A percentile compares a stretch with the other conserved stretches of the same genome.
These are phyloP conservation scores for Petrolisthes cinctipes DNA, from an alignment of 2,888 invertebrate genomes.

Conservation along the genomic window DNA sequence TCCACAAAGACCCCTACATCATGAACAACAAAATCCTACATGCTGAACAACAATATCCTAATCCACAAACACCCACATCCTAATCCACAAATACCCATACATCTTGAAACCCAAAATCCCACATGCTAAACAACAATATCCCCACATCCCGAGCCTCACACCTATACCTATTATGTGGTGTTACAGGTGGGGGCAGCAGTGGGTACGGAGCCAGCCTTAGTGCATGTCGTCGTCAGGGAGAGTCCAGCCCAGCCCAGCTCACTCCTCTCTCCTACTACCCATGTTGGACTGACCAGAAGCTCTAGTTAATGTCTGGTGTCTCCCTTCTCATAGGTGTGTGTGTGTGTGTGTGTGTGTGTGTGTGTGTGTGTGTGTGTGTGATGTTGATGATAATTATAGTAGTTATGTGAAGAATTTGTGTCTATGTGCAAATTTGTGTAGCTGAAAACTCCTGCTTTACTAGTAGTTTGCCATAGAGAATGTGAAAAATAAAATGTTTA, in stretches of 20 bases:
- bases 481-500: background rate
- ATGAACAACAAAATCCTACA: too few species aligned
- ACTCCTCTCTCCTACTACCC: slow-evolving; percentile 52
- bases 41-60: too few species aligned
- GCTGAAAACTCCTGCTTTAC: background rate
- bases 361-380: slow-evolving; percentile 10
- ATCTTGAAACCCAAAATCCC: too few species aligned
- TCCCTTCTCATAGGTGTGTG: background rate
- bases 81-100: too few species aligned
- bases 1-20: too few species aligned
- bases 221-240: slow-evolving; percentile 51
- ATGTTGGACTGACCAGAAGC: slow-evolving; percentile 56
- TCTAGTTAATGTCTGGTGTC: slow-evolving; percentile 16
- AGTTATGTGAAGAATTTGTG: too few species aligned
- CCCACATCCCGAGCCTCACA: too few species aligned
- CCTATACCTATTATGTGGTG: background rate
- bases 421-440: too few species aligned
- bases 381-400: background rate
- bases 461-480: background rate
- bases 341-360: slow-evolving; percentile 25
- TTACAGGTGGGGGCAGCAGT: slow-evolving; percentile 36
- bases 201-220: slow-evolving; percentile 27
- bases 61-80: background rate
- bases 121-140: too few species aligned
- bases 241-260: slow-evolving; percentile 43